phyloP scores from a whole-genome alignment of 2,113 vertebrate species.

The Oncorhynchus clarkii region DNA sequence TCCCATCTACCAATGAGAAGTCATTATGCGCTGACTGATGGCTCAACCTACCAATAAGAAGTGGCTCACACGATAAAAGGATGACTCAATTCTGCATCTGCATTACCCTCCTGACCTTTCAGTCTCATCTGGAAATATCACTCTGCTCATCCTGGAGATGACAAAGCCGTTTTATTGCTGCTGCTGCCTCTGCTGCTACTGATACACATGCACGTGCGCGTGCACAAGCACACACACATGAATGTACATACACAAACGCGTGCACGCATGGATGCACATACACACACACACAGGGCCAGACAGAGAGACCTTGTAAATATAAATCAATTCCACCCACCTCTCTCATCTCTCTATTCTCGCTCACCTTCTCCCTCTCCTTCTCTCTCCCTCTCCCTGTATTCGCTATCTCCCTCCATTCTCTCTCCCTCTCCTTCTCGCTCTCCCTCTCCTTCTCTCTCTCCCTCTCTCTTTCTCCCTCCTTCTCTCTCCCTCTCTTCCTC shows the following conservation, averaged over 20 bases:
- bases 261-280: neutral
- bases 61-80: no score
- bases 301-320: constrained; percentile 10
- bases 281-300: neutral
- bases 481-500: neutral
- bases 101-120: constrained; percentile 24
- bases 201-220: constrained; percentile 8
- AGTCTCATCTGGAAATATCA: neutral
- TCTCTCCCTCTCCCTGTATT: neutral
- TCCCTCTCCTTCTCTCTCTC: neutral
- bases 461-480: neutral
- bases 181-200: neutral
- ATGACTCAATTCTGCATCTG: neutral
- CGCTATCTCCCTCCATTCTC: neutral
- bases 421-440: neutral
- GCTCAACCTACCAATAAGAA: neutral
- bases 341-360: neutral
- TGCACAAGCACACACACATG: neutral
- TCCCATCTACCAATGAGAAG: constrained; percentile 4
- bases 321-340: neutral
- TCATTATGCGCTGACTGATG: neutral
- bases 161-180: neutral
- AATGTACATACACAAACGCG: neutral
- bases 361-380: neutral
- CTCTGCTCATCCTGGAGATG: constrained; percentile 4